Conservation (phyloP, 2,113 vertebrate species). For the Campylorhamphus procurvoides region DNA sequence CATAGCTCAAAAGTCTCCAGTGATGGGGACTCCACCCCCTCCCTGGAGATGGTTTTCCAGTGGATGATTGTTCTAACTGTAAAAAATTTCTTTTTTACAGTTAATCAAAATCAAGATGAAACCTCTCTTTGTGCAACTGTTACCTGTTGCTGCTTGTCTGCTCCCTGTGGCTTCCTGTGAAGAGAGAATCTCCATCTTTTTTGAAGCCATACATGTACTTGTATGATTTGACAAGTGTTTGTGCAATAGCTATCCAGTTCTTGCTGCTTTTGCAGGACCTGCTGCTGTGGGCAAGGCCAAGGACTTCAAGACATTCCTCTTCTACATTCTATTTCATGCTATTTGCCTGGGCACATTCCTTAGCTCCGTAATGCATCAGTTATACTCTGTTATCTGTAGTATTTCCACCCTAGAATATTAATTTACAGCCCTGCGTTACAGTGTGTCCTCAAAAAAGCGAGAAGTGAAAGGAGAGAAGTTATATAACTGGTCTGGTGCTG, state of each 20-base stretch:
- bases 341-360: not conserved
- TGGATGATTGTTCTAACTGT: not conserved
- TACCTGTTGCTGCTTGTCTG: not conserved
- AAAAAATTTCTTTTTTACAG: not conserved
- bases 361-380: not conserved
- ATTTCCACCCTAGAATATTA: constrained; percentile 48
- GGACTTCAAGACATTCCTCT: not conserved
- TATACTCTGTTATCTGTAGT: constrained; percentile 29
- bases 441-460: not conserved
- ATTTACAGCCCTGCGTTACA: not conserved
- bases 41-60: not conserved
- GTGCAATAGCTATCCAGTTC: not conserved
- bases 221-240: not conserved
- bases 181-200: not conserved
- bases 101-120: not conserved
- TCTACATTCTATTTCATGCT: not conserved
- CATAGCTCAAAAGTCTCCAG: accelerated
- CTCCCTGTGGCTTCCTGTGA: not conserved
- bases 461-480: constrained; percentile 9
- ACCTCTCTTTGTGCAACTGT: not conserved
- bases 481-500: not conserved
- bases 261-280: not conserved
- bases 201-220: accelerated
- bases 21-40: not conserved
- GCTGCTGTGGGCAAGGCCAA: accelerated